Evolutionary conservation across 2,113 vertebrate species (phyloP).

Genomic region (Suricata suricatta): DNA sequence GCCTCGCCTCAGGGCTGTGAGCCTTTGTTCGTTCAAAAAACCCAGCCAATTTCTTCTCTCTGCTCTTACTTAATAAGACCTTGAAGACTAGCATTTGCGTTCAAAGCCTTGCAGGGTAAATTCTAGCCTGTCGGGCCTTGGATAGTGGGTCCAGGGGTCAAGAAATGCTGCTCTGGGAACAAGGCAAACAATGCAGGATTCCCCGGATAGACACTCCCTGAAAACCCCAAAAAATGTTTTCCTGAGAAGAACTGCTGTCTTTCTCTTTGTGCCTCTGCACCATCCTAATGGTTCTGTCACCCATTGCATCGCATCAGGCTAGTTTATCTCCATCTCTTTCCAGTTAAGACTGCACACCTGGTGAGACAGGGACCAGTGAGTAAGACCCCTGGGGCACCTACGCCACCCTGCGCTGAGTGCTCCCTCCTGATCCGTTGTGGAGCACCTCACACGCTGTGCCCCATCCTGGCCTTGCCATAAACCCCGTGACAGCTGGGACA

Average conservation of each 20-base stretch:
- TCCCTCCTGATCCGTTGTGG: background rate
- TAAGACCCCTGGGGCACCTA: background rate
- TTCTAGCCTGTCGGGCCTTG: accelerated
- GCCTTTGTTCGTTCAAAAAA: background rate
- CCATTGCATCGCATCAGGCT: accelerated
- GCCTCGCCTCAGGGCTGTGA: background rate
- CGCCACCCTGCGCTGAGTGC: background rate
- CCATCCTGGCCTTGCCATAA: background rate
- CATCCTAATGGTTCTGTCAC: accelerated
- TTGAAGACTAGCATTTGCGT: background rate
- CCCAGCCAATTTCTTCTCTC: background rate
- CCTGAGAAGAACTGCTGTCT: background rate
- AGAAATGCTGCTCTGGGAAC: background rate
- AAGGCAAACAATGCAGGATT: background rate
- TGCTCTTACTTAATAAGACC: background rate
- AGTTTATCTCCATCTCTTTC: background rate
- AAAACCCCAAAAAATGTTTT: background rate
- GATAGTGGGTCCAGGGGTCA: background rate
- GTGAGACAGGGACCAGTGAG: background rate
- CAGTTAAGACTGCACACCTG: background rate
- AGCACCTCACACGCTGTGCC: background rate
- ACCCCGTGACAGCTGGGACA: accelerated
- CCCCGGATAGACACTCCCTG: no score
- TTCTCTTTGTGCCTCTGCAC: accelerated
- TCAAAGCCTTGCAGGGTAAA: background rate